phyloP scores from a whole-genome alignment of 2,888 invertebrate genomes.

The Drosophila histrio region DNA sequence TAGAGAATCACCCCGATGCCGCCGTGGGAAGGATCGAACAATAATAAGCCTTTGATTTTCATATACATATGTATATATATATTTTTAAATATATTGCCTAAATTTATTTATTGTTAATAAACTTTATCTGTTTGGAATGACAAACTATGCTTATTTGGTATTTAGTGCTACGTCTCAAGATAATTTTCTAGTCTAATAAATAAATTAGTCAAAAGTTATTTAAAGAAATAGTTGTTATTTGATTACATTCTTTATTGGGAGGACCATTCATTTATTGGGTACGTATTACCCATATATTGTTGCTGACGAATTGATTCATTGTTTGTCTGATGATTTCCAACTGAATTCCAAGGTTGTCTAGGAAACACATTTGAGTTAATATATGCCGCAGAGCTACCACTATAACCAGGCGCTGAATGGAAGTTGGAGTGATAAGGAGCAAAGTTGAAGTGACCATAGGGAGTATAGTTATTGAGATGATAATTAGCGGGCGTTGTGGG shows the following conservation, averaged over 20 bases:
- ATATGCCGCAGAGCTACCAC: constrained; percentile 61
- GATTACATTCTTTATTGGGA: constrained; percentile 56
- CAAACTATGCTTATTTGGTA: constrained; percentile 53
- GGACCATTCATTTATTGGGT: constrained; percentile 70
- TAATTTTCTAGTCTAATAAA: constrained; percentile 56
- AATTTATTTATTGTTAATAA: constrained; percentile 51
- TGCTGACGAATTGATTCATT: constrained; percentile 66
- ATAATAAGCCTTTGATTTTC: neutral
- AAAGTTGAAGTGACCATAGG: constrained; percentile 78
- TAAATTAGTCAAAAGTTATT: constrained; percentile 50
- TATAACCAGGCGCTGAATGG: constrained; percentile 66
- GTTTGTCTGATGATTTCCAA: constrained; percentile 58
- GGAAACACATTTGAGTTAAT: constrained; percentile 70
- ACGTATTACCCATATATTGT: constrained; percentile 63
- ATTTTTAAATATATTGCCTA: constrained; percentile 31
- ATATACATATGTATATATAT: constrained; percentile 9
- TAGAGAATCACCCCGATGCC: neutral
- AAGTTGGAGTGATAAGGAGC: constrained; percentile 78
- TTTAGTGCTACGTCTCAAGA: constrained; percentile 51
- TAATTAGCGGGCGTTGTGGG: constrained; percentile 61
- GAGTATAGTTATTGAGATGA: constrained; percentile 76
- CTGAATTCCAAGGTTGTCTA: constrained; percentile 68
- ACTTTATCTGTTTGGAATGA: constrained; percentile 54
- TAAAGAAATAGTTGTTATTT: constrained; percentile 33
- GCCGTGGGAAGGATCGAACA: neutral